Base-by-base conservation (phyloP, 2,113 vertebrate species). In the Proteles cristata region DNA sequence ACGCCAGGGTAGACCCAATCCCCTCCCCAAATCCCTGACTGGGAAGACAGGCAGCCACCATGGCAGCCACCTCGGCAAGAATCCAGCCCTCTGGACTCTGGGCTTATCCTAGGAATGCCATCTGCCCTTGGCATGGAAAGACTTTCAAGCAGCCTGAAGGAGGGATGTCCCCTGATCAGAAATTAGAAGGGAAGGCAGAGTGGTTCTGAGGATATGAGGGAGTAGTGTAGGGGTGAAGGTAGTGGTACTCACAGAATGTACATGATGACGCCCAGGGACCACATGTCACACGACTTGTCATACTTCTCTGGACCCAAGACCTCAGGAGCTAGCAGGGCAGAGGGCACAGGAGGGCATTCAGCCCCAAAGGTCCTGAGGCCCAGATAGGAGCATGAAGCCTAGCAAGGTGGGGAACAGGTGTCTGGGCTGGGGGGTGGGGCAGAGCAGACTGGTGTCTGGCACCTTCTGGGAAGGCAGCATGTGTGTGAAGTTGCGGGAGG, bases 211-310 rank as follows among this genome's bases (percentile, higher is more conserved):
- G 14, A 33, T 6, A 15, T 0, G 7, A 6, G 23, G 55, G 7
- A 0, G 11, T 3, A 23, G 61, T 17, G 17, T 45, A 31, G 96
- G 88, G 63, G 66, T 19, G 0, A 35, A 76, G 50, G 35, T 99
- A 89, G 9, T 2, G 33, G 97, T 97, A 99, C 99, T 99, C 98
- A 99, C 99, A 99, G 99, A 96, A 99, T 99, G 88, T 99, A 99
- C 98, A 99, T 99, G 98, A 99, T 99, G 98, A 99, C 99, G 0
- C 99, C 99, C 98, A 99, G 98, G 1, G 99, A 99, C 99, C 99
- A 99, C 99, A 99, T 99, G 98, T 99, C 99, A 97, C 99, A 99
- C 0, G 99, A 99, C 96, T 99, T 99, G 99, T 99, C 99, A 61
- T 99, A 99, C 95, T 99, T 99, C 98, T 99, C 99, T 58, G 99